A percentile compares a stretch with the other conserved stretches of the same genome.
Conservation (phyloP, 2,888 invertebrate genomes). For the Campoletis raptor region DNA sequence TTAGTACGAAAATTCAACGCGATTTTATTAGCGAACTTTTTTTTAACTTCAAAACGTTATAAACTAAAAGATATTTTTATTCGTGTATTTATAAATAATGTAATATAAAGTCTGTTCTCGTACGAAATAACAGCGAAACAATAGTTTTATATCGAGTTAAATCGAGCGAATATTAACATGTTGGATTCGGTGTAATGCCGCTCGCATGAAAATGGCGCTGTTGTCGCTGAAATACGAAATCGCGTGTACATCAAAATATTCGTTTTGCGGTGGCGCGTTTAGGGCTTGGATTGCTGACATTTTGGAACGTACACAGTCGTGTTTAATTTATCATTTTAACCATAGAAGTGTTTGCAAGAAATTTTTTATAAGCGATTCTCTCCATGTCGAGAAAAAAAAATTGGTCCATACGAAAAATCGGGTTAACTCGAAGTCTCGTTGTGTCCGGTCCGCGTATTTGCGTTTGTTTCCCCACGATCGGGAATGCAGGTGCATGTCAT, state of each 20-base stretch:
- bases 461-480: neutral
- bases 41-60: neutral
- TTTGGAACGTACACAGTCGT: neutral
- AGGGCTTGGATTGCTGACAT: neutral
- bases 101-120: neutral
- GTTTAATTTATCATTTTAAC: neutral
- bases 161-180: slow-evolving; percentile 25
- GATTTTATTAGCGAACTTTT: neutral
- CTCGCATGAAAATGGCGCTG: slow-evolving; percentile 26
- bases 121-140: slow-evolving; percentile 18
- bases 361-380: neutral
- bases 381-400: neutral
- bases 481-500: neutral
- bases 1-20: slow-evolving; percentile 11
- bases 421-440: neutral
- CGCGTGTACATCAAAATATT: slow-evolving; percentile 38
- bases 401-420: neutral
- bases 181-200: slow-evolving; percentile 34
- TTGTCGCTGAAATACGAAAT: slow-evolving; percentile 12
- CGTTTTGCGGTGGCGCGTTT: neutral
- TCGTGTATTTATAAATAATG: neutral
- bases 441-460: neutral
- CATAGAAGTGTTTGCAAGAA: too few species aligned
- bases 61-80: neutral
- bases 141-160: slow-evolving; percentile 38